Evolutionary conservation across 2,888 invertebrate species (phyloP), one percentile per base, ranked within the genome.

Genomic region (Andrena fulva): DNA sequence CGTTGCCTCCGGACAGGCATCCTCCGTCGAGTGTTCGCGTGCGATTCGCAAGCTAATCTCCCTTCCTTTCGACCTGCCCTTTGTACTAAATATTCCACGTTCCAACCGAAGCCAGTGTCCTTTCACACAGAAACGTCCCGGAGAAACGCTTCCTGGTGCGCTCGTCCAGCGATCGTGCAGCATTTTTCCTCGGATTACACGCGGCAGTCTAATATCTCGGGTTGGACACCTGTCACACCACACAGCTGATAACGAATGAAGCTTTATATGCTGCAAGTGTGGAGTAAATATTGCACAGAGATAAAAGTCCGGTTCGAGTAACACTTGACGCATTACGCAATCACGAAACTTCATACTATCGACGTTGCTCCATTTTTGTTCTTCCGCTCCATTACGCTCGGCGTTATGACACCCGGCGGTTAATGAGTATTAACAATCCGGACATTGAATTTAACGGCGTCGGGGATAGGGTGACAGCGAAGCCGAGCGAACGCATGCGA

Each of bases 391-490:
- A 33, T 76, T 67, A 62, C 68, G 35, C 27, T 33, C 10, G 62
- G 29, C 67, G 52, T 81, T 87, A 83, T 76, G 67, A 77, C 67
- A 33, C 78, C 56, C 71, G 54, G 20, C 29, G 56, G 64, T 86
- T 84, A 82, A 84, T 82, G 64, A 79, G 42, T 74, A 74, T 84
- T 81, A 84, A 87, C 82, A 78, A 74, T 78, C 75, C 81, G 59
- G 60, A 54, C 50, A 68, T 62, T 29, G 74, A 50, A 59, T 77
- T 79, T 80, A 86, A 80, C 66, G 64, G 64, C 50, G 48, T 67
- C 63, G 42, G 71, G 71, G 20, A 72, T 80, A 59, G 84, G 63
- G 68, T 82, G 66, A 67, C 56, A 42, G 54, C 35, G 62, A n/a
- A n/a, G 27, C 63, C 60, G 62, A 72, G 63, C 60, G 33, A 59